phyloP scores from a whole-genome alignment of 2,113 vertebrate species.

The Alces alces region DNA sequence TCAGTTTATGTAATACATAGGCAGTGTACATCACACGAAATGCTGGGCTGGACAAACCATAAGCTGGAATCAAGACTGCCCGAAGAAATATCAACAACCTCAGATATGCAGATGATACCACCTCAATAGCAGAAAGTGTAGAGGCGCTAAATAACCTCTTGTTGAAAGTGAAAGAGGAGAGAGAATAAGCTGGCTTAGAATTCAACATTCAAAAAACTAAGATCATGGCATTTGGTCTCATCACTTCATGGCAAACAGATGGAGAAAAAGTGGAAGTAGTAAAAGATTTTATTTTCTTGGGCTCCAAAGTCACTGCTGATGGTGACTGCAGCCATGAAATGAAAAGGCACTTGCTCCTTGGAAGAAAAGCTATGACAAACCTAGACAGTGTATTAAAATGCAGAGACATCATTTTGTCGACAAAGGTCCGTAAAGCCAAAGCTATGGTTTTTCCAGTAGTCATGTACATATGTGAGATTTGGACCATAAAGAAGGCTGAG shows the following conservation, averaged over 20 bases:
- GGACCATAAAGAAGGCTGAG: not conserved
- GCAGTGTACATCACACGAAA: accelerated
- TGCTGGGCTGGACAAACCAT: not conserved
- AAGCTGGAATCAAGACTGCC: not conserved
- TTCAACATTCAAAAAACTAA: not conserved
- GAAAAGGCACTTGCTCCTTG: not conserved
- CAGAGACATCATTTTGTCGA: not conserved
- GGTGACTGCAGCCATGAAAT: not conserved
- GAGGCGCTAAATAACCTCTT: not conserved
- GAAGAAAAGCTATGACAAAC: not conserved
- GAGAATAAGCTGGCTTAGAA: not conserved
- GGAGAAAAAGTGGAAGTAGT: not conserved
- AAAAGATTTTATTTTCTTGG: not conserved
- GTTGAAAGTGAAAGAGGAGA: not conserved
- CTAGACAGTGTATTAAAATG: not conserved
- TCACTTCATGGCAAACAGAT: not conserved
- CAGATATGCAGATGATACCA: not conserved
- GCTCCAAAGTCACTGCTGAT: not conserved
- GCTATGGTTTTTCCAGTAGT: not conserved
- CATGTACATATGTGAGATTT: not conserved
- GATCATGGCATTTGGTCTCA: not conserved
- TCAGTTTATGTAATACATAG: not conserved
- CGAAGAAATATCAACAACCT: not conserved
- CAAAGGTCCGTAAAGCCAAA: not conserved
- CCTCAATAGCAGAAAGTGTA: not conserved